A percentile compares a stretch with the other conserved stretches of the same genome.
Evolutionary conservation across 2,888 invertebrate genomes (phyloP).

Genomic region (Eugnorisma glareosa): DNA sequence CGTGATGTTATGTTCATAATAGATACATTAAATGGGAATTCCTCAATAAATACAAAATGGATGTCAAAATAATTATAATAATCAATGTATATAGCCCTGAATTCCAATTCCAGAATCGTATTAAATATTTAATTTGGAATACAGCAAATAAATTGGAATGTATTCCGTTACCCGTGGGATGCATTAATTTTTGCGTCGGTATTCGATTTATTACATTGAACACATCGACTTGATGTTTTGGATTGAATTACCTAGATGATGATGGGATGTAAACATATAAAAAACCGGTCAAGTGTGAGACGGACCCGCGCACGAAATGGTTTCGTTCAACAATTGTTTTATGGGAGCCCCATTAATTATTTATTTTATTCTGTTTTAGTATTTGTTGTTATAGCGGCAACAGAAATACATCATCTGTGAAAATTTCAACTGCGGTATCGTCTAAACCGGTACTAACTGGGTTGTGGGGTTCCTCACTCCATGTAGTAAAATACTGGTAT

Average conservation of each 20-base stretch:
- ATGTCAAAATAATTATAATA: not conserved
- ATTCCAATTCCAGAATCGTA: not conserved
- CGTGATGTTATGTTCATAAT: no score
- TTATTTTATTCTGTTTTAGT: no score
- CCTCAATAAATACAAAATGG: not conserved
- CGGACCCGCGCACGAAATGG: no score
- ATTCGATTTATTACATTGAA: slow-evolving; percentile 4
- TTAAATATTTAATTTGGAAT: slow-evolving; percentile 20
- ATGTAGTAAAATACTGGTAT: not conserved
- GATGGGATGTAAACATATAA: not conserved
- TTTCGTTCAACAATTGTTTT: no score
- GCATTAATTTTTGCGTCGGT: slow-evolving; percentile 9
- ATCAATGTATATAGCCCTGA: not conserved
- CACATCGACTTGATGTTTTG: not conserved
- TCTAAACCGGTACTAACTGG: not conserved
- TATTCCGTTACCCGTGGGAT: slow-evolving; percentile 15
- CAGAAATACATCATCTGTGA: no score
- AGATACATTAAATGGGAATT: not conserved
- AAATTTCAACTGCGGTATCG: no score
- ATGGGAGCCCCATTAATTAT: no score
- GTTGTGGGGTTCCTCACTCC: not conserved
- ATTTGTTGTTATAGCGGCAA: no score
- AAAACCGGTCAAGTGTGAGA: no score
- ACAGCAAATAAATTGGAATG: slow-evolving; percentile 19
- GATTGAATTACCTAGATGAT: slow-evolving; percentile 3